Evolutionary conservation across 1,140 invertebrate genomes (phyloP).

Genomic region (Conus betulinus): DNA sequence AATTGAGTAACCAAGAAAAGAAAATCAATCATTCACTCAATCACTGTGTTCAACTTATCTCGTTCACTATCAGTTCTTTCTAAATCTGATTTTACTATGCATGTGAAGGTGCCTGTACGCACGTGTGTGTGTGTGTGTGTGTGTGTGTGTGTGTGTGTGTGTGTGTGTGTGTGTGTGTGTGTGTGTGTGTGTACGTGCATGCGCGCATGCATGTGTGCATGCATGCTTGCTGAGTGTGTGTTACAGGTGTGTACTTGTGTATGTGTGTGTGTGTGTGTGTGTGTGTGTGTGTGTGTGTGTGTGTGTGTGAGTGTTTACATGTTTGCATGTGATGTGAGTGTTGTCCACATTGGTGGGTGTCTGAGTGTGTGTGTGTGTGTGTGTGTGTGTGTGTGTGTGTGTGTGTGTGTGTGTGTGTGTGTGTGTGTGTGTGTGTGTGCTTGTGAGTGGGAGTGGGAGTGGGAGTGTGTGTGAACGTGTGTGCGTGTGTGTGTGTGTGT

Average conservation of each 20-base stretch:
- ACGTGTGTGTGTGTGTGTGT: conserved; percentile 1
- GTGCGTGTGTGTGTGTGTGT: too few species aligned
- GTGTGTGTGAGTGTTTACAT: neutral
- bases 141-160: conserved; percentile 21
- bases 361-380: conserved; percentile 18
- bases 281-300: conserved; percentile 18
- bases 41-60: too few species aligned
- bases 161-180: neutral
- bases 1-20: too few species aligned
- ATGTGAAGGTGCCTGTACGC: neutral
- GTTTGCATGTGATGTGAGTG: too few species aligned
- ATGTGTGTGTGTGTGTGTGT: too few species aligned
- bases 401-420: neutral
- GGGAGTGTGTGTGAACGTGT: too few species aligned
- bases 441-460: neutral
- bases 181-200: neutral
- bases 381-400: conserved; percentile 20
- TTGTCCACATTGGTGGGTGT: too few species aligned
- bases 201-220: neutral
- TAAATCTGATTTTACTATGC: neutral
- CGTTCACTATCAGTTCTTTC: too few species aligned
- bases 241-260: too few species aligned
- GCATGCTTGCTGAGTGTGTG: neutral
- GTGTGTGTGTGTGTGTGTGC: conserved; percentile 1
- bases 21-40: too few species aligned